Evolutionary conservation across 2,888 invertebrate genomes (phyloP).

Genomic region (Doris montereyensis): DNA sequence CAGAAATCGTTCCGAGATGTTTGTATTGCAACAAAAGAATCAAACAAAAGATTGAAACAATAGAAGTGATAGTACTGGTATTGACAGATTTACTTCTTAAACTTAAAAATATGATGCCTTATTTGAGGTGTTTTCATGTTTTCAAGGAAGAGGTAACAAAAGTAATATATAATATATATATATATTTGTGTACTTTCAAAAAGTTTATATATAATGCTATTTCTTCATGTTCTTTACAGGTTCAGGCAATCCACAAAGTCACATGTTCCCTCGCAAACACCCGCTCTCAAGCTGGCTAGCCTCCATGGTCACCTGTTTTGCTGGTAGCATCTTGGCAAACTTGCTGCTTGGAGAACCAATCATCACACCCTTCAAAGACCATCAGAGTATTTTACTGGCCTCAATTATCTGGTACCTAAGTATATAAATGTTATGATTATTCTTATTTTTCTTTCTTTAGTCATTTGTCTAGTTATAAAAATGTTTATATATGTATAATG

Average conservation of each 20-base stretch:
- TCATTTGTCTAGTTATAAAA: background rate
- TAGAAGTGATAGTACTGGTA: no score
- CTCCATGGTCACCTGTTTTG: constrained; percentile 97
- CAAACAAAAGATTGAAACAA: no score
- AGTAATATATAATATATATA: no score
- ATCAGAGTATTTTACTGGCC: constrained; percentile 92
- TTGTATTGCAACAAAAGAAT: no score
- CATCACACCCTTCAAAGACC: constrained; percentile 94
- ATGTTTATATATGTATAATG: no score
- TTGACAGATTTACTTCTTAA: no score
- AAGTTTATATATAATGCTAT: background rate
- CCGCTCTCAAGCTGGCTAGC: constrained; percentile 98
- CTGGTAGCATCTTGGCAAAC: constrained; percentile 96
- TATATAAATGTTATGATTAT: no score
- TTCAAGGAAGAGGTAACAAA: no score
- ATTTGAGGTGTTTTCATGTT: no score
- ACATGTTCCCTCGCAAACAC: constrained; percentile 95
- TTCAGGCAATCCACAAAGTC: constrained; percentile 73
- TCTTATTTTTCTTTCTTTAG: background rate
- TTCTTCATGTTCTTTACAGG: background rate
- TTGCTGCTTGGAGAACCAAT: constrained; percentile 96
- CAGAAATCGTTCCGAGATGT: no score
- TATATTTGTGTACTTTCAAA: no score
- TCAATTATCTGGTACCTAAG: constrained; percentile 94
- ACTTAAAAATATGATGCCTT: no score